These are phyloP conservation scores for Bombyx mandarina DNA, from an alignment of 1,140 invertebrate species.

Conservation along the genomic window DNA sequence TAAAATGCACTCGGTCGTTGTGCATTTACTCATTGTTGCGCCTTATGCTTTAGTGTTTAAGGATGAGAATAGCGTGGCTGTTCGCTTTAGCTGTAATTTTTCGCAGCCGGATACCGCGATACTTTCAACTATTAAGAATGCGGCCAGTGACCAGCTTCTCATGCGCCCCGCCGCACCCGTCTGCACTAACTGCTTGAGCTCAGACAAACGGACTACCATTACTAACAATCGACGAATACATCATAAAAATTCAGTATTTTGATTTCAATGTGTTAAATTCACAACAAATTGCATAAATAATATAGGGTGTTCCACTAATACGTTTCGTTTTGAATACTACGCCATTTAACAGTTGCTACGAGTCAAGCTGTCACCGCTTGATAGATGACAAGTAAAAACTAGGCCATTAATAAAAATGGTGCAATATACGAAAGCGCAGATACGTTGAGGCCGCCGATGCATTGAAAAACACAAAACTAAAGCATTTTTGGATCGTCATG, in stretches of 20 bases:
- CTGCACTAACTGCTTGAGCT: slow-evolving; percentile 23
- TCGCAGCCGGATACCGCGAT: slow-evolving; percentile 62
- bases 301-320: neutral
- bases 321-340: too few species aligned
- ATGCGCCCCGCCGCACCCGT: slow-evolving; percentile 41
- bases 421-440: too few species aligned
- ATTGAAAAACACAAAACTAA: too few species aligned
- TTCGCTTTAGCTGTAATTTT: slow-evolving; percentile 50
- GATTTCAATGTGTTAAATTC: neutral
- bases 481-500: too few species aligned
- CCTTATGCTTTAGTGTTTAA: slow-evolving; percentile 16
- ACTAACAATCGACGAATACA: neutral
- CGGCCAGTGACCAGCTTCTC: slow-evolving; percentile 59
- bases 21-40: slow-evolving; percentile 1
- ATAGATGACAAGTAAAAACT: too few species aligned
- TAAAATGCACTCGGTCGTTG: slow-evolving; percentile 4
- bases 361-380: too few species aligned
- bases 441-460: too few species aligned
- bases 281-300: neutral
- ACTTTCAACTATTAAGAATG: slow-evolving; percentile 66
- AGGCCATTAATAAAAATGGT: too few species aligned
- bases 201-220: slow-evolving; percentile 4
- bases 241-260: neutral
- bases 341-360: too few species aligned
- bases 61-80: slow-evolving; percentile 19